phyloP scores from a whole-genome alignment of 2,888 invertebrate species.

The Melangyna quadrimaculata region DNA sequence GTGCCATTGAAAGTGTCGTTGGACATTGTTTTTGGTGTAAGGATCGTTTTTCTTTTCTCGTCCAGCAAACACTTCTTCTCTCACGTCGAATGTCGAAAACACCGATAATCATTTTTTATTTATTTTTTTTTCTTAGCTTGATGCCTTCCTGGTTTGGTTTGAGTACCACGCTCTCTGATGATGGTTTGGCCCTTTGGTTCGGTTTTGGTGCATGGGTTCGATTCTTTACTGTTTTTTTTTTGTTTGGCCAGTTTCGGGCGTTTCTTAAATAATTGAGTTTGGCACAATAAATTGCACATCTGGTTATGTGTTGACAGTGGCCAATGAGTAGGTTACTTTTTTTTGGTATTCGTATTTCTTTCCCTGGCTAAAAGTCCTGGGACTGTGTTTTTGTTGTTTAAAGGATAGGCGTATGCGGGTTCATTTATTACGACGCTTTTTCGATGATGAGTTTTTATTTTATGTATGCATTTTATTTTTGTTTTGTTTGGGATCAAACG shows the following conservation, averaged over 20 bases:
- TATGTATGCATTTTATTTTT: neutral
- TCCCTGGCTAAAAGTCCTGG: slow-evolving; percentile 47
- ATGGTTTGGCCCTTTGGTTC: slow-evolving; percentile 39
- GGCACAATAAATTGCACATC: slow-evolving; percentile 82
- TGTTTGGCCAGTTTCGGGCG: slow-evolving; percentile 69
- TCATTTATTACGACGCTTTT: slow-evolving; percentile 68
- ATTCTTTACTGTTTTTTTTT: slow-evolving; percentile 34
- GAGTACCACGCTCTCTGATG: slow-evolving; percentile 5
- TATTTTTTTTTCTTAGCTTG: slow-evolving; percentile 63
- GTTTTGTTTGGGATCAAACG: neutral
- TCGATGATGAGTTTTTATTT: slow-evolving; percentile 37
- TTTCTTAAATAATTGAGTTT: slow-evolving; percentile 80
- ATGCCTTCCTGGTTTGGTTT: slow-evolving; percentile 62
- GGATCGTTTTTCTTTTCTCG: slow-evolving; percentile 68
- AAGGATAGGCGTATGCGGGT: slow-evolving; percentile 64
- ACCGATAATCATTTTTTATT: slow-evolving; percentile 68
- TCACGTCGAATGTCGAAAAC: slow-evolving; percentile 23
- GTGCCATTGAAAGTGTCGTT: slow-evolving; percentile 73
- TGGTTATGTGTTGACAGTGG: slow-evolving; percentile 76
- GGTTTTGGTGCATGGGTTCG: slow-evolving; percentile 4
- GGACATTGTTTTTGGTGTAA: slow-evolving; percentile 72
- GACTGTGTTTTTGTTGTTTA: neutral
- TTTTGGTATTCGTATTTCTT: slow-evolving; percentile 46
- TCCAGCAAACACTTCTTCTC: slow-evolving; percentile 40
- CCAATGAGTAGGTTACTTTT: slow-evolving; percentile 66